phyloP scores from a whole-genome alignment of 2,888 invertebrate species.

The Melanophora roralis region DNA sequence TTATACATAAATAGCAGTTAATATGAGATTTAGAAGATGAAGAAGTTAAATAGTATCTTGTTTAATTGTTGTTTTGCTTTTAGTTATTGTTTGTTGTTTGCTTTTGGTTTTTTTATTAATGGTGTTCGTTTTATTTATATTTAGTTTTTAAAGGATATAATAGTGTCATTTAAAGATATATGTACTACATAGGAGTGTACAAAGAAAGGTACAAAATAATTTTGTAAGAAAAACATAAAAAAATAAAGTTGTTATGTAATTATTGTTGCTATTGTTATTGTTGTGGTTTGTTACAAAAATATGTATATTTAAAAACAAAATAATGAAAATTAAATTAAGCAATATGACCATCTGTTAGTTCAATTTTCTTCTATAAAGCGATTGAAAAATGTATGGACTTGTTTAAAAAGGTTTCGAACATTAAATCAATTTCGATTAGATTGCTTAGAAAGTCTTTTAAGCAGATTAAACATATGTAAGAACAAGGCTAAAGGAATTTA shows the following conservation, averaged over 20 bases:
- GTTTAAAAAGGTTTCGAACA: too few relatives aligned
- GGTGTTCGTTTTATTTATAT: neutral
- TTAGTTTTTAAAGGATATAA: slow-evolving; percentile 15
- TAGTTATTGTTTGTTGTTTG: slow-evolving; percentile 8
- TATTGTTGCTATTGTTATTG: neutral
- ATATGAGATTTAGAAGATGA: slow-evolving; percentile 32
- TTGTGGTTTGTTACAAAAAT: too few relatives aligned
- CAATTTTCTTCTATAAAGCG: too few relatives aligned
- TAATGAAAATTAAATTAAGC: neutral
- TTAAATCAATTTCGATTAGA: too few relatives aligned
- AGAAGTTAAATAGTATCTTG: slow-evolving; percentile 36
- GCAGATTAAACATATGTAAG: too few relatives aligned
- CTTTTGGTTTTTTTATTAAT: neutral
- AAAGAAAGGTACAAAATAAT: neutral
- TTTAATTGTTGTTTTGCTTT: neutral
- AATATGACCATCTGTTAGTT: neutral
- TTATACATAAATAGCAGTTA: slow-evolving; percentile 24
- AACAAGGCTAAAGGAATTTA: too few relatives aligned
- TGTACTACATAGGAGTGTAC: slow-evolving; percentile 30
- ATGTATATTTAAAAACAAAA: slow-evolving; percentile 37
- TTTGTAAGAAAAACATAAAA: slow-evolving; percentile 22
- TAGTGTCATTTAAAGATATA: slow-evolving; percentile 38
- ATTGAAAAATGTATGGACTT: too few relatives aligned
- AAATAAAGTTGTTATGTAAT: slow-evolving; percentile 17
- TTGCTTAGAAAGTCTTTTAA: too few relatives aligned